Evolutionary conservation across 2,888 invertebrate genomes (phyloP).

Genomic region (Harpalus rubripes): DNA sequence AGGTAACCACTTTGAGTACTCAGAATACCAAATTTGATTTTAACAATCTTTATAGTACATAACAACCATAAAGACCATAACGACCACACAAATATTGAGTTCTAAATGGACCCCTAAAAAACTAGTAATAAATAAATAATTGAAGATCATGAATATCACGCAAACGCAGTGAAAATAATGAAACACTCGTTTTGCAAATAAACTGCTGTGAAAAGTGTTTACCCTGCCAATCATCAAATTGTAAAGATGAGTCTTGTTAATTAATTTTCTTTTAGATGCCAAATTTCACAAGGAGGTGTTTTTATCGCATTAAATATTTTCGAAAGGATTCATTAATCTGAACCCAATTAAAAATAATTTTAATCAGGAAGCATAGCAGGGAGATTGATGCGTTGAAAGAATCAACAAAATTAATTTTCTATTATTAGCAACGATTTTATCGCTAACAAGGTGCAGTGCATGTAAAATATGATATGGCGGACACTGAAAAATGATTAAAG

Average conservation of each 20-base stretch:
- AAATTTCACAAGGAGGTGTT: slow-evolving; percentile 17
- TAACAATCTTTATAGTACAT: too few species aligned
- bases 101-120: too few species aligned
- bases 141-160: background rate
- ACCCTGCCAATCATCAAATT: background rate
- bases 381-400: slow-evolving; percentile 14
- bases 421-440: slow-evolving; percentile 41
- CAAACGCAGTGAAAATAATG: slow-evolving; percentile 4
- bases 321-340: slow-evolving; percentile 44
- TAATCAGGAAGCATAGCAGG: background rate
- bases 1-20: too few species aligned
- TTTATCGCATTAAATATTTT: slow-evolving; percentile 33
- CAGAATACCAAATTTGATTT: too few species aligned
- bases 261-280: slow-evolving; percentile 27
- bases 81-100: too few species aligned
- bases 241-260: slow-evolving; percentile 14
- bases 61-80: too few species aligned
- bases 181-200: background rate
- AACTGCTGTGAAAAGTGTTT: background rate
- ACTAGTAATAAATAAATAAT: too few species aligned
- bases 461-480: slow-evolving; percentile 28
- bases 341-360: slow-evolving; percentile 46
- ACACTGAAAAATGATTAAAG: slow-evolving; percentile 16
- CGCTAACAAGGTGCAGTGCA: background rate
- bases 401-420: slow-evolving; percentile 33